Base-by-base conservation (phyloP, 2,113 vertebrate species). In the Taurulus bubalis region DNA sequence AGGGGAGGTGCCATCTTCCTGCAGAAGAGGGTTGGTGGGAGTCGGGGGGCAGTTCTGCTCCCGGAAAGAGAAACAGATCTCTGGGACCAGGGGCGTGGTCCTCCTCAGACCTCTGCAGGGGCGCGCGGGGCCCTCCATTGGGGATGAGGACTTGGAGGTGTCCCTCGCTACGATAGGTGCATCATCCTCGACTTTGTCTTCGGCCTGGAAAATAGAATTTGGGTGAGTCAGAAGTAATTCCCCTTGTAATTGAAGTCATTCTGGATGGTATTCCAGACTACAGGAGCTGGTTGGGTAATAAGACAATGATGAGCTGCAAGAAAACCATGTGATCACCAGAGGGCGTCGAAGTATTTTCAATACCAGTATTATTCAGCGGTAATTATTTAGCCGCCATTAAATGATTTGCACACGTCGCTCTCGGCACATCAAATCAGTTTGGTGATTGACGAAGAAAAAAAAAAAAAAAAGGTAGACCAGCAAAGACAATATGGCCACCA, bases 51-150 rank as follows among this genome's bases (percentile, higher is more conserved):
- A 96, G 85, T 96, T 96, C 84, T 97, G 96, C 89, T 99, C 97
- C 32, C 97, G 96, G 92, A 96, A 97, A 70, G 96, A 96, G 88
- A 99, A 99, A 94, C 97, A 99, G 91, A 99, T 97, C 93, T 99
- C 98, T 64, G 98, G 98, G 90, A 99, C 95, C 84, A 99, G 95
- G 78, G 98, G 98, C 84, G 95, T 98, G 79, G 80, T 92, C 49
- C 91, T 93, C 74, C 81, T 93, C 24, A 83, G 64, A 38, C 75
- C 83, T 49, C n/a, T 6, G 30, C 49, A 66, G 36, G 55, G 74
- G 40, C 5, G 47, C 2, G 64, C 36, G 8, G 58, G 47, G 22
- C 15, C 66, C 49, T 75, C 71, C 47, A 6, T 12, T 15, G 76
- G 66, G 69, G 78, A 85, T 6, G 70, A 58, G 30, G 82, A 40